Conservation (phyloP, 2,113 vertebrate genomes). For the Emydocephalus ijimae region DNA sequence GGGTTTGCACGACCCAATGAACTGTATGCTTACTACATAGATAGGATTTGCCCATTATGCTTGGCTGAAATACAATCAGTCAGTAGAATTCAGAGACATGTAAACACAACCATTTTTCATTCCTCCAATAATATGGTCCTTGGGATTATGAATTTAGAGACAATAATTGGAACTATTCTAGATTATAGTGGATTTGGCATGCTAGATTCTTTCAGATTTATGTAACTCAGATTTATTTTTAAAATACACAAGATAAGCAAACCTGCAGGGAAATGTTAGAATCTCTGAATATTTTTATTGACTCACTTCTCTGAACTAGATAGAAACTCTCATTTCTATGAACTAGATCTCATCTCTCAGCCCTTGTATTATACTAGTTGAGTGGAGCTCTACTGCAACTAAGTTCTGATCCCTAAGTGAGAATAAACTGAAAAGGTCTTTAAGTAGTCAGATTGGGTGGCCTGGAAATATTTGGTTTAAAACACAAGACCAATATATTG, state of each 20-base stretch:
- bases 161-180: not conserved
- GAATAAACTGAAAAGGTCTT: conserved; percentile 24
- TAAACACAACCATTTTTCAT: not conserved
- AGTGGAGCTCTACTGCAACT: not conserved
- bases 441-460: conserved; percentile 34
- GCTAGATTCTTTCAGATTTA: not conserved
- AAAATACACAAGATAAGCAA: not conserved
- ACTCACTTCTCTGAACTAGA: not conserved
- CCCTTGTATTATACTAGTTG: not conserved
- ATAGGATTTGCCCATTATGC: not conserved
- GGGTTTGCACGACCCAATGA: not conserved
- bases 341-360: not conserved
- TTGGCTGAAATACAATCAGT: not conserved
- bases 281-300: not conserved
- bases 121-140: not conserved
- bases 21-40: not conserved
- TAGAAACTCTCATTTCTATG: not conserved
- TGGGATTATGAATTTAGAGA: not conserved
- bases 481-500: conserved; percentile 20
- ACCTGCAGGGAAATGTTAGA: not conserved
- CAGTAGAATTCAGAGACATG: not conserved
- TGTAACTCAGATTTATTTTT: not conserved
- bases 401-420: conserved; percentile 21
- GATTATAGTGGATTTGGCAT: not conserved
- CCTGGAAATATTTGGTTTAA: conserved; percentile 38